Conservation (phyloP, 2,888 invertebrate species). For the Cerastis rubricosa region DNA sequence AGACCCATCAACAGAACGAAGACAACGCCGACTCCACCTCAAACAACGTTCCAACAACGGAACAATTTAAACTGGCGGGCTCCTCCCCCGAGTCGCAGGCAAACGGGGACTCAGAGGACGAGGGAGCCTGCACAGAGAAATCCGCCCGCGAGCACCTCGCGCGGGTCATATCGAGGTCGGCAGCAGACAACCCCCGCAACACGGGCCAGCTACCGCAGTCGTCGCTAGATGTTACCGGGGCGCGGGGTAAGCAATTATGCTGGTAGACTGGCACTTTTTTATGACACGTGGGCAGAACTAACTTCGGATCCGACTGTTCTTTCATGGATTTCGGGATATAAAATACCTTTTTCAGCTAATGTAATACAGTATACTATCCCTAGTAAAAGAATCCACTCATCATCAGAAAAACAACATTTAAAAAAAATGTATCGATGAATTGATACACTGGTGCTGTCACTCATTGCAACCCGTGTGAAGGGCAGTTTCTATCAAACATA, state of each 20-base stretch:
- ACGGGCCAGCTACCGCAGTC: not conserved
- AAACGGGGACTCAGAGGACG: slow-evolving; percentile 56
- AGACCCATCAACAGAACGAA: no score
- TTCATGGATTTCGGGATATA: no score
- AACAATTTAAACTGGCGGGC: slow-evolving; percentile 8
- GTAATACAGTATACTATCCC: not conserved
- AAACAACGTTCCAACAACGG: not conserved
- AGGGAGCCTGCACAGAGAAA: slow-evolving; percentile 9
- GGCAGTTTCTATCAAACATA: not conserved
- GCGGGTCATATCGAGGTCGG: no score
- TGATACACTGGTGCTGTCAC: not conserved
- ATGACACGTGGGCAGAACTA: not conserved
- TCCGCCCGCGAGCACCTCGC: not conserved
- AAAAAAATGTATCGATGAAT: slow-evolving; percentile 3
- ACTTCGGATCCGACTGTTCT: no score
- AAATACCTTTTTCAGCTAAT: not conserved
- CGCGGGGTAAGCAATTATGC: not conserved
- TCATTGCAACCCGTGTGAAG: not conserved
- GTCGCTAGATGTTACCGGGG: not conserved
- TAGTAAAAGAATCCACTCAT: not conserved
- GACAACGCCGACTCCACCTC: no score
- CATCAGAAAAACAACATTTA: slow-evolving; percentile 1
- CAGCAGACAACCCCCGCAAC: no score
- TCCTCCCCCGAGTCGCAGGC: slow-evolving; percentile 48
- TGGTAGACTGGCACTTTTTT: not conserved